Evolutionary conservation across 2,888 invertebrate genomes (phyloP).

Genomic region (Rambutsinella grinnellia): DNA sequence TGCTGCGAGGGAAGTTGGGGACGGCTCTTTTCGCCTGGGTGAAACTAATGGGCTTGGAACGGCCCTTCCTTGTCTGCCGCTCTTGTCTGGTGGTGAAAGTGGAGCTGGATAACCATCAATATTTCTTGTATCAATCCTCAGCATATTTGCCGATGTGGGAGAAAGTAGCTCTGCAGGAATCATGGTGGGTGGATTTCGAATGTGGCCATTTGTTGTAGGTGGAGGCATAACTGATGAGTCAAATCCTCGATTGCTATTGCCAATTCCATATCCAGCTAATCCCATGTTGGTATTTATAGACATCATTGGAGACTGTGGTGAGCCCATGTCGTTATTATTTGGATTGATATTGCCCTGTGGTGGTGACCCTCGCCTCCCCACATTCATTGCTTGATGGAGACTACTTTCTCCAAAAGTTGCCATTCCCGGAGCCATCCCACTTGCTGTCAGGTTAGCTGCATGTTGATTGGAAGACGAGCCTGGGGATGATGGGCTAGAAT

Average conservation of each 20-base stretch:
- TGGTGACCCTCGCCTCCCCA: conserved; percentile 10
- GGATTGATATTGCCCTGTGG: not conserved
- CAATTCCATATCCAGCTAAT: conserved; percentile 8
- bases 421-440: conserved; percentile 31
- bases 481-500: conserved; percentile 27
- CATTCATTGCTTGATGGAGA: not conserved
- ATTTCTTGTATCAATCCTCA: conserved; percentile 31
- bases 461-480: conserved; percentile 15
- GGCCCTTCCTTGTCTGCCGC: conserved; percentile 22
- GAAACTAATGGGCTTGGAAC: conserved; percentile 10
- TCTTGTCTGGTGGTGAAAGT: conserved; percentile 20
- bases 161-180: conserved; percentile 29
- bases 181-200: conserved; percentile 15
- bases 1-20: conserved; percentile 45
- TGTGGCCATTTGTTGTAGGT: conserved; percentile 24
- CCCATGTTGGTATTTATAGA: conserved; percentile 17
- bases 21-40: conserved; percentile 31
- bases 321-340: not conserved
- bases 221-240: conserved; percentile 36
- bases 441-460: not conserved
- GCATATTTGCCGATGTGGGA: conserved; percentile 1
- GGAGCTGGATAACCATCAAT: conserved; percentile 10
- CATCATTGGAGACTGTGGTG: conserved; percentile 30
- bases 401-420: not conserved
- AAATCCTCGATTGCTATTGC: not conserved